Evolutionary conservation across 2,113 vertebrate species (phyloP).

Genomic region (Mormyrus iriodes): DNA sequence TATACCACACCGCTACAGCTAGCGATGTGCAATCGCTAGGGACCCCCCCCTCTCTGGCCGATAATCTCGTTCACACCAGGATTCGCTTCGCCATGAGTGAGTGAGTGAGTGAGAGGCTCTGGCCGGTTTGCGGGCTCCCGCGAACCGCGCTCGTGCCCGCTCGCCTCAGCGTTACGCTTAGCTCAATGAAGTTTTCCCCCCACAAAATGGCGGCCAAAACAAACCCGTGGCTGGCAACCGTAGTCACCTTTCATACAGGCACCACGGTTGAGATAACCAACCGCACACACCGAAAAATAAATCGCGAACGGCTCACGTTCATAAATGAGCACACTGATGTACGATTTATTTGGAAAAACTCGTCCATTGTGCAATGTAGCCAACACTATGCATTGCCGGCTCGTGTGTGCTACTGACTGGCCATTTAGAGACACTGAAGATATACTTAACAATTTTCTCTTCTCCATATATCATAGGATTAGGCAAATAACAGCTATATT

Average conservation of each 20-base stretch:
- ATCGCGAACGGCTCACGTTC: background rate
- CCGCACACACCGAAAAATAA: background rate
- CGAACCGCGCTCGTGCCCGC: constrained; percentile 33
- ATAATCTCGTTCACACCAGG: constrained; percentile 42
- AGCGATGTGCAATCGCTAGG: constrained; percentile 42
- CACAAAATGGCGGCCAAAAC: constrained; percentile 75
- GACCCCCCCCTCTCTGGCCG: constrained; percentile 39
- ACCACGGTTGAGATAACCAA: too few relatives aligned
- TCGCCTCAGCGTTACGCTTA: constrained; percentile 26
- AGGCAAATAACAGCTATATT: background rate
- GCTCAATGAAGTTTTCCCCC: constrained; percentile 36
- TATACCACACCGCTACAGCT: constrained; percentile 43
- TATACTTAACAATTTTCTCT: background rate
- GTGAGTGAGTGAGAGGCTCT: constrained; percentile 42
- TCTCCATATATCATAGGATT: background rate
- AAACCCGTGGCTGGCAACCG: constrained; percentile 40
- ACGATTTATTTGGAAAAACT: background rate
- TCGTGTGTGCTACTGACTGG: background rate
- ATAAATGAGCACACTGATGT: background rate
- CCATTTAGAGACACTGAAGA: background rate
- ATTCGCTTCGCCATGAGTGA: constrained; percentile 13
- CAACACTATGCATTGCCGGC: background rate
- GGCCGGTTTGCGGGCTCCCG: constrained; percentile 57
- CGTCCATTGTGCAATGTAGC: background rate
- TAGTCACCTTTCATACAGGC: background rate